Evolutionary conservation across 2,888 invertebrate species (phyloP), one percentile per base, ranked within the genome.

Genomic region (Autographa pulchrina): DNA sequence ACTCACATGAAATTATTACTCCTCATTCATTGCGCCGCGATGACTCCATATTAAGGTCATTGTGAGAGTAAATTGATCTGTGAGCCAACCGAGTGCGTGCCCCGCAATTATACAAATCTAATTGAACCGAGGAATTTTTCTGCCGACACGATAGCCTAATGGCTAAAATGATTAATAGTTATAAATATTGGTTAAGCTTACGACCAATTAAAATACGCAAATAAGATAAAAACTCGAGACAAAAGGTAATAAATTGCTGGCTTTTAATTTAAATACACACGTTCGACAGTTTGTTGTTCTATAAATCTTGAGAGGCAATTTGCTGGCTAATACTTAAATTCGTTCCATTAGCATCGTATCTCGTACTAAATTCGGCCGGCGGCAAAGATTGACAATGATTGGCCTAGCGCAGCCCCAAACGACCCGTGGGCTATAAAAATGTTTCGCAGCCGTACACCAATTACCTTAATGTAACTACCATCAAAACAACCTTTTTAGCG

Each of bases 401-500:
- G 92, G 92, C 75, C 90, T 90, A 90, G 90, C 89, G 88, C 85
- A 91, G 90, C 90, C 91, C 89, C 90, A 89, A 93, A 94, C 92
- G 92, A 90, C 90, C 91, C 88, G 87, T 92, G 89, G 92, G 88
- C 92, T 89, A 92, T 93, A 94, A 94, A 94, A 93, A 91, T 93
- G 91, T 94, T 94, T 92, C 91, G 90, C 89, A 92, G 90, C 90
- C 92, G 91, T 92, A 92, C 88, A 92, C 91, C 94, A 94, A 95
- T 95, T 94, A 95, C 92, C 90, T 93, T 94, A 94, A 94, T 94
- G 94, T 93, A 92, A 92, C 92, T 92, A 92, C 92, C 93, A 92
- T 92, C 92, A 91, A 91, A 93, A 93, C 89, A 92, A 91, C 92
- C 92, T 93, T 94, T 93, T 94, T 91, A 92, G 91, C 90, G 89